Percentiles rank a stretch among this genome's conserved stretches.
phyloP scores from a whole-genome alignment of 2,113 vertebrate species.

The Numenius arquata region DNA sequence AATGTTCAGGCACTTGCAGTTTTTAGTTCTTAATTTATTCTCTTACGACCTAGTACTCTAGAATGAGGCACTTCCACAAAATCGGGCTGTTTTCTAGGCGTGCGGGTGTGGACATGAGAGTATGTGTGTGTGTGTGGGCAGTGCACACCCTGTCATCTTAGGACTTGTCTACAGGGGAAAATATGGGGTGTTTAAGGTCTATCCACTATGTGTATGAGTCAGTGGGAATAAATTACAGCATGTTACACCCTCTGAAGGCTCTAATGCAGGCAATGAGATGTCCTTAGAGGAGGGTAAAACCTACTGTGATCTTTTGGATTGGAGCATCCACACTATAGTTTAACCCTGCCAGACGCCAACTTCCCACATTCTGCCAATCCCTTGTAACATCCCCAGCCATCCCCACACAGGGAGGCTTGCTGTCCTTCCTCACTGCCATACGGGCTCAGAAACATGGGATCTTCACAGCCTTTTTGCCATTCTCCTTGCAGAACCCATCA shows the following conservation, averaged over 20 bases:
- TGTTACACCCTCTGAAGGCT: not conserved
- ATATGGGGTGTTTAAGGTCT: constrained; percentile 24
- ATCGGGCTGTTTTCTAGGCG: not conserved
- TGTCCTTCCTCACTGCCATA: not conserved
- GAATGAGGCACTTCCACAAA: not conserved
- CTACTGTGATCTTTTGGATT: not conserved
- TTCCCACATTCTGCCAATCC: not conserved
- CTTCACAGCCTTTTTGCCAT: not conserved
- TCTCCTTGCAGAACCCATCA: not conserved
- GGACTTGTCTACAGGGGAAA: not conserved
- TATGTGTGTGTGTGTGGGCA: not conserved
- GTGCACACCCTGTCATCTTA: not conserved
- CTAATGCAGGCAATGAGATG: not conserved
- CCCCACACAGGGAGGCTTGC: fast-evolving
- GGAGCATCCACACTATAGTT: not conserved
- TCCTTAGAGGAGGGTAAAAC: constrained; percentile 31
- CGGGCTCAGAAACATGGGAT: not conserved
- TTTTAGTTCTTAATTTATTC: not conserved
- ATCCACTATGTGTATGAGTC: constrained; percentile 21
- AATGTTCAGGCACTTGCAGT: not conserved
- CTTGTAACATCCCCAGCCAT: not conserved
- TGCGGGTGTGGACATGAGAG: not conserved
- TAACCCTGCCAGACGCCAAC: not conserved
- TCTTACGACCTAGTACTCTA: not conserved
- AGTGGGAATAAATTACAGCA: constrained; percentile 42